phyloP scores from a whole-genome alignment of 2,113 vertebrate genomes.

The Oncorhynchus mykiss region DNA sequence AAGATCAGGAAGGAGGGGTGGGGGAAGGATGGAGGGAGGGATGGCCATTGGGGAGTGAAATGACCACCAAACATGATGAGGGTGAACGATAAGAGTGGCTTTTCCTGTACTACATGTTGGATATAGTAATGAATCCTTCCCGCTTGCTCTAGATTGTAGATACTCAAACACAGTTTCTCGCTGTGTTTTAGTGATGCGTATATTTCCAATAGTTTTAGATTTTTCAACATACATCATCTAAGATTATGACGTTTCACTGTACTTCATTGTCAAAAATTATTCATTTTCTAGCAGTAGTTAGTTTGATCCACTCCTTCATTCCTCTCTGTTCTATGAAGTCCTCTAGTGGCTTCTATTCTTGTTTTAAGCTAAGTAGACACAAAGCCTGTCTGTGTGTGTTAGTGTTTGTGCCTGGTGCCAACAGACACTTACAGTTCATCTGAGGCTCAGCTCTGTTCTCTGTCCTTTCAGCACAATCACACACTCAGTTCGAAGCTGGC shows the following conservation, averaged over 20 bases:
- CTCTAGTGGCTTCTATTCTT: constrained; percentile 7
- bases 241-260: too few relatives aligned
- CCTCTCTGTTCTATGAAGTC: not conserved
- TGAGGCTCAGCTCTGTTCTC: constrained; percentile 25
- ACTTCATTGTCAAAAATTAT: too few relatives aligned
- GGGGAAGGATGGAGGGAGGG: not conserved
- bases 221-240: too few relatives aligned
- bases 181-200: too few relatives aligned
- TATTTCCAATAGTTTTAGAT: too few relatives aligned
- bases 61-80: constrained; percentile 4
- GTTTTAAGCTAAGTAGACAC: constrained; percentile 22
- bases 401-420: constrained; percentile 36
- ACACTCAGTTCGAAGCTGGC: constrained; percentile 23
- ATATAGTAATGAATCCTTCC: too few relatives aligned
- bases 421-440: constrained; percentile 45
- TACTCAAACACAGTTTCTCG: too few relatives aligned
- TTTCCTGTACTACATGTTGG: not conserved
- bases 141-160: too few relatives aligned
- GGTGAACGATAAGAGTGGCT: not conserved
- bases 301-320: not conserved
- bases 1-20: constrained; percentile 14
- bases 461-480: constrained; percentile 45
- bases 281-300: too few relatives aligned
- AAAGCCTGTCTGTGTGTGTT: constrained; percentile 26
- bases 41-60: constrained; percentile 3